A percentile compares a stretch with the other conserved stretches of the same genome.
Conservation (phyloP, 1,140 invertebrate genomes). For the Nasonia giraulti region DNA sequence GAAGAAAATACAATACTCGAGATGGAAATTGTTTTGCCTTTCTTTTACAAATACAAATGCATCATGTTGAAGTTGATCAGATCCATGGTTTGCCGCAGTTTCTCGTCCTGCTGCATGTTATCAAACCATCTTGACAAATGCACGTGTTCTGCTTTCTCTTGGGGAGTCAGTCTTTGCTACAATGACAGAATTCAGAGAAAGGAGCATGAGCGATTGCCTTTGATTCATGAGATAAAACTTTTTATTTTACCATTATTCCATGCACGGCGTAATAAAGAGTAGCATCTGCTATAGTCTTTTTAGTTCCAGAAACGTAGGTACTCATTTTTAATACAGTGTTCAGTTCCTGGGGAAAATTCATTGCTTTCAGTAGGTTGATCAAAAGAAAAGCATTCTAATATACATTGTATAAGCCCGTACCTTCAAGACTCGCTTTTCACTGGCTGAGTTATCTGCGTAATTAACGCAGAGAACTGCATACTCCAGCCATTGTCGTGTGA, state of each 20-base stretch:
- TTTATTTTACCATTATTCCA: constrained; percentile 73
- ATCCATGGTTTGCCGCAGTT: constrained; percentile 75
- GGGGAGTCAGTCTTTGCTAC: constrained; percentile 71
- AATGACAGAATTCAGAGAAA: constrained; percentile 55
- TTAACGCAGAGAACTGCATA: constrained; percentile 73
- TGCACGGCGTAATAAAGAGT: constrained; percentile 76
- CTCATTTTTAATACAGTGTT: constrained; percentile 73
- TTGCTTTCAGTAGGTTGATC: constrained; percentile 26
- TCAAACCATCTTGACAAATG: constrained; percentile 82
- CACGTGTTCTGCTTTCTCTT: constrained; percentile 78
- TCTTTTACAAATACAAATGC: constrained; percentile 66
- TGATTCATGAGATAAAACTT: constrained; percentile 12
- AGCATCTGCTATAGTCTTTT: constrained; percentile 77
- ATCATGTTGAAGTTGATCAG: constrained; percentile 75
- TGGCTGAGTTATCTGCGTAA: constrained; percentile 70
- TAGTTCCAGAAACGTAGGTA: constrained; percentile 76
- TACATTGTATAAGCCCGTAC: constrained; percentile 52
- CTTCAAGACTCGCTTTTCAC: constrained; percentile 66
- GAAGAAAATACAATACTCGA: constrained; percentile 17
- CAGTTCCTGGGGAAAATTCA: constrained; percentile 69
- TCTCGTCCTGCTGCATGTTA: constrained; percentile 78
- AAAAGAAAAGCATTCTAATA: constrained; percentile 22
- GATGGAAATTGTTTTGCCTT: constrained; percentile 4
- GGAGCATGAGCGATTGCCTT: constrained; percentile 50
- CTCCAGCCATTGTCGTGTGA: constrained; percentile 74